Conservation (phyloP, 1,140 invertebrate species). For the Subanguina moxae region DNA sequence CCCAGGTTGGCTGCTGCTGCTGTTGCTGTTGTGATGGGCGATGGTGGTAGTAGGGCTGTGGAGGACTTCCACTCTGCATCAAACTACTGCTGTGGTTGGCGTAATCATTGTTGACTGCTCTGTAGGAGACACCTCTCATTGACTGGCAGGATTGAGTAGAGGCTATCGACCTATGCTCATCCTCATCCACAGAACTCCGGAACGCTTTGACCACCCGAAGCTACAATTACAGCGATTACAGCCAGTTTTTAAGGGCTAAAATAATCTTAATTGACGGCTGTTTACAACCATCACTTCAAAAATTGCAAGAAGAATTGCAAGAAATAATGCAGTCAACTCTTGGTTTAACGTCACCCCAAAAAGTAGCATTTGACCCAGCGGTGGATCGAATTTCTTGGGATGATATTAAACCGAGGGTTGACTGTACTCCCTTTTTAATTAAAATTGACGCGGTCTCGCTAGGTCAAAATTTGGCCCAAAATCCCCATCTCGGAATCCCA, state of each 20-base stretch:
- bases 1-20: not conserved
- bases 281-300: conserved; percentile 5
- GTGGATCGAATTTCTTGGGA: too few relatives aligned
- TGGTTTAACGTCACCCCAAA: too few relatives aligned
- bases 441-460: too few relatives aligned
- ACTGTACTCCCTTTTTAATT: too few relatives aligned
- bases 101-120: not conserved
- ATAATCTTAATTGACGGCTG: too few relatives aligned
- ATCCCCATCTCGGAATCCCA: too few relatives aligned
- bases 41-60: conserved; percentile 55
- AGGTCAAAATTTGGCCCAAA: too few relatives aligned
- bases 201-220: conserved; percentile 99
- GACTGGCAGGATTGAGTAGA: conserved; percentile 58
- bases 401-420: too few relatives aligned
- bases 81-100: conserved; percentile 17
- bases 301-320: too few relatives aligned
- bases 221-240: conserved; percentile 66
- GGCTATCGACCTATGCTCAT: conserved; percentile 82
- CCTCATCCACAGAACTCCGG: conserved; percentile 98
- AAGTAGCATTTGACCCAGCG: too few relatives aligned
- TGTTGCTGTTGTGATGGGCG: conserved; percentile 1
- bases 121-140: conserved; percentile 44
- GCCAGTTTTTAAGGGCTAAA: conserved; percentile 10
- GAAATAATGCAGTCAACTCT: too few relatives aligned
- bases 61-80: conserved; percentile 37